Evolutionary conservation across 2,113 vertebrate species (phyloP), one percentile per base, ranked within the genome.

Genomic region (Stegastes partitus): DNA sequence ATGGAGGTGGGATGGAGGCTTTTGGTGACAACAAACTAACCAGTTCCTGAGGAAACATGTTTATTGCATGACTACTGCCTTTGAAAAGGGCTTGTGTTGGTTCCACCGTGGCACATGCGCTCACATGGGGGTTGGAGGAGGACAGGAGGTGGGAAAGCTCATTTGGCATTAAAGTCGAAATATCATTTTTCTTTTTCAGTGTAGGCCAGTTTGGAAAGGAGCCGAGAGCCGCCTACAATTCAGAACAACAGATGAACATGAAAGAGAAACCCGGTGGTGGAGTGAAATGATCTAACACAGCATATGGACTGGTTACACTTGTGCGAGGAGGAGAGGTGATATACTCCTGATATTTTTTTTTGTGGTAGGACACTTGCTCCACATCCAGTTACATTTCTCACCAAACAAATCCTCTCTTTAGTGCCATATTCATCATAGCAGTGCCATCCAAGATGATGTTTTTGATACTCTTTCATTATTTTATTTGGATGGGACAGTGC

Each of bases 141-240:
- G 79, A 77, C 15, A 68, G 39, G 49, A 79, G 83, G 68, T 37
- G 74, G 37, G 54, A 79, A 81, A 89, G 76, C 45, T 85, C 49
- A 77, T 70, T 77, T 87, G 81, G 81, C 79, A 68, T 57, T 68
- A 57, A 72, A 80, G 21, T 3, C 28, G 16, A 70, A 70, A 80
- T 78, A 61, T 49, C 50, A 74, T 85, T 61, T 65, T 58, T 42
- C 57, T 84, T 59, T 63, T 82, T 83, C 28, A 22, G 63, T 77
- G 91, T 85, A 23, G 89, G 87, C 62, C 39, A 63, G 25, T 47
- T 79, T 90, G 84, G 86, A 82, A 53, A 63, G 47, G 31, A 34
- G 82, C 75, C 72, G 2, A 87, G 59, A 74, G 68, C 23, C 39
- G 45, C 81, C 86, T 59, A 78, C 88, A 62, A 0, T 5, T 67